Evolutionary conservation across 1,140 invertebrate species (phyloP).

Genomic region (Nylanderia fulva): DNA sequence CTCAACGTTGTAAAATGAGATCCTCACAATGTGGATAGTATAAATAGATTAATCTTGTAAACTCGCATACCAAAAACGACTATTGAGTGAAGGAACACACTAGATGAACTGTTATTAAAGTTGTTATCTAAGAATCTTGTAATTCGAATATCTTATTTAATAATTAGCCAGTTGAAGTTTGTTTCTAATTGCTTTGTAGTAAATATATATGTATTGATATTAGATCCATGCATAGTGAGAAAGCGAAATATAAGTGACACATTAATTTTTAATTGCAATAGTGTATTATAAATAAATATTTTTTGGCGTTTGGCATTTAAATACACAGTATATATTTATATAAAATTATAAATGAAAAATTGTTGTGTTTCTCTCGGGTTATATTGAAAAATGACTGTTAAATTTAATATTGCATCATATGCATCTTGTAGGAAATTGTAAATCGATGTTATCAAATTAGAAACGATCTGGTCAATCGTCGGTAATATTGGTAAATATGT

Average conservation of each 20-base stretch:
- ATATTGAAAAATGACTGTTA: not conserved
- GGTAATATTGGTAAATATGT: conserved; percentile 17
- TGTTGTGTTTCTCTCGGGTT: not conserved
- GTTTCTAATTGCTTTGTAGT: not conserved
- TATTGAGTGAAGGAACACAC: conserved; percentile 13
- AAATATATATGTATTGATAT: not conserved
- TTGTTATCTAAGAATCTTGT: not conserved
- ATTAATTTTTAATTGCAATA: not conserved
- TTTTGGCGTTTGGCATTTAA: not conserved
- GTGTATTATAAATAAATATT: not conserved
- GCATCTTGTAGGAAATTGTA: not conserved
- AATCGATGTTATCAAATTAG: not conserved
- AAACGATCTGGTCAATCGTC: not conserved
- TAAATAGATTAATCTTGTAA: conserved; percentile 28
- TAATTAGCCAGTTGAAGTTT: conserved; percentile 22
- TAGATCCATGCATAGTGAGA: not conserved
- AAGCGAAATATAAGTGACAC: not conserved
- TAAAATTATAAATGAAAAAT: not conserved
- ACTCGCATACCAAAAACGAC: conserved; percentile 2
- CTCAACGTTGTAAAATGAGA: conserved; percentile 38
- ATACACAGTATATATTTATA: not conserved
- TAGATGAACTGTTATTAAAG: conserved; percentile 43
- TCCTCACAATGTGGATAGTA: conserved; percentile 14
- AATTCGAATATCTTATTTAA: not conserved
- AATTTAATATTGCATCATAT: not conserved